Evolutionary conservation across 35 echinoderm and acorn worm species (phyloP), one percentile per base, ranked within the genome.

Genomic region (Lytechinus pictus): DNA sequence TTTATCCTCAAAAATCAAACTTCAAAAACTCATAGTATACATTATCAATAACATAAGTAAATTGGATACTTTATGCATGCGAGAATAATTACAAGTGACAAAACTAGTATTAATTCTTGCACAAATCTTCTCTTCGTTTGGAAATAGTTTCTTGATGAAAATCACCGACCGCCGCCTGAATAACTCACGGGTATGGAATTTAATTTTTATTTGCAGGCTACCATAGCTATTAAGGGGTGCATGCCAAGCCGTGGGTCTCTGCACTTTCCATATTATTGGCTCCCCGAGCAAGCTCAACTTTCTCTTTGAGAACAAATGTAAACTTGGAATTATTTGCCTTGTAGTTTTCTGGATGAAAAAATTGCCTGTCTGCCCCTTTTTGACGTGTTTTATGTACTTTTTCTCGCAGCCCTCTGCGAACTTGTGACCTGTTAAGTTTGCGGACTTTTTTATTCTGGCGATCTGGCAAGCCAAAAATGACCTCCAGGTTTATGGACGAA

Each of bases 141-240:
- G 0, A 79, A n/a, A n/a, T 79, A 79, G 66, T 79, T 27, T 71
- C 8, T n/a, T 7, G 21, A 79, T 79, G 3, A 19, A 19, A 79
- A 24, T 9, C 56, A 71, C 61, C 19, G 14, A 24, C 21, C 16
- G 16, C 1, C 2, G 66, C n/a, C 66, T 79, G 66, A 24, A 44
- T 44, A 79, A n/a, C 66, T 79, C 66, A 79, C 4, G 19, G 21
- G 66, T 79, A 79, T 79, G 66, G 66, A 79, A 79, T 79, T 24
- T 79, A 79, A 79, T 79, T 79, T 79, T 79, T 79, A 79, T n/a
- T 79, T 79, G 66, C 66, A 79, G n/a, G 66, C 66, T 24, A 79
- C 66, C 66, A 79, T 79, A 4, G 66, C 66, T 24, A 79, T 79
- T 79, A 79, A n/a, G 66, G 66, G n/a, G 66, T 13, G 61, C 2